Evolutionary conservation across 2,888 invertebrate genomes (phyloP), one percentile per base, ranked within the genome.

Genomic region (Amiota mariae): DNA sequence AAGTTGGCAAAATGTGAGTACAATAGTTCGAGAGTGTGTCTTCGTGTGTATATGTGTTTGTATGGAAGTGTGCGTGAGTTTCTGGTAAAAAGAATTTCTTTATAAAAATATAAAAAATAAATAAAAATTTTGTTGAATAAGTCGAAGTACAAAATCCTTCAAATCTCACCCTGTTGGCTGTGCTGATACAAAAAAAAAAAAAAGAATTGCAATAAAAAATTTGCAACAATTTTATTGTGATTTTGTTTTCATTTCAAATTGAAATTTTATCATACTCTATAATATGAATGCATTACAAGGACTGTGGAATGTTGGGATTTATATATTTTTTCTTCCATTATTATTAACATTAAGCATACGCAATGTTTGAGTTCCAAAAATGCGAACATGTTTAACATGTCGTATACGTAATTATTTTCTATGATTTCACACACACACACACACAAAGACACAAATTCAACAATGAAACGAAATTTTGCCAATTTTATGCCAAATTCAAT

Each of bases 361-460:
- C 64, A 46, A 8, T 24, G 47, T 64, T 64, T n/a, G n/a, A n/a
- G 1, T 2, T 36, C 36, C 36, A 36, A 36, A 36, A 36, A 36
- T 36, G 8, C 15, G 11, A 1, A 56, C n/a, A 56, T n/a, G 84
- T 84, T 80, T 83, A 83, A 75, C 80, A 80, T 82, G 85, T 80
- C 85, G 84, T 85, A 82, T 82, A 85, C 82, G 84, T 84, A 82
- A 82, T 82, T 82, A 85, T 82, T 54, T 36, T 20, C 54, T 15
- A 70, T 46, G 12, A 64, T 66, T 64, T 49, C 15, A 49, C 54
- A 68, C 36, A 11, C 54, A 24, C 24, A 2, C 24, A 24, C 24
- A 24, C 24, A 24, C 24, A 24, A 1, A 2, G 2, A 24, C 24
- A 24, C 24, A 24, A 1, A 24, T 24, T 47, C 54, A n/a, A n/a